Conservation (phyloP, 2,888 invertebrate genomes). For the Pemphredon lugubris region DNA sequence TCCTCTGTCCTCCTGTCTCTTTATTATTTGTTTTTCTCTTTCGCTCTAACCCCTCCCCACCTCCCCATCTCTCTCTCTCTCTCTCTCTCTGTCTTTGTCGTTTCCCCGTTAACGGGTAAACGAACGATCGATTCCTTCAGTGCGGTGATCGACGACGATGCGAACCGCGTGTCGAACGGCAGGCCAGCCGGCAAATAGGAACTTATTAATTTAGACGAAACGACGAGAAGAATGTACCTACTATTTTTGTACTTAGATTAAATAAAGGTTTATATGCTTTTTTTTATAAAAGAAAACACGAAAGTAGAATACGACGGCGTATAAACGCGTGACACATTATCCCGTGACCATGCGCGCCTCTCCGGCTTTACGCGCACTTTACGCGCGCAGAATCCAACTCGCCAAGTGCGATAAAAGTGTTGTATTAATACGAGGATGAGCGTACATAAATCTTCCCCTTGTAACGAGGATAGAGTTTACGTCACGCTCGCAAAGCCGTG, state of each 20-base stretch:
- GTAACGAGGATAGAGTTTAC: slow-evolving; percentile 4
- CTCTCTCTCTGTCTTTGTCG: background rate
- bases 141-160: slow-evolving; percentile 7
- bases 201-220: slow-evolving; percentile 66
- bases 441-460: slow-evolving; percentile 4
- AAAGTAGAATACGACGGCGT: no score
- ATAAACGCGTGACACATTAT: no score
- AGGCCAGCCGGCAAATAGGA: slow-evolving; percentile 40
- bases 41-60: background rate
- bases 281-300: slow-evolving; percentile 63
- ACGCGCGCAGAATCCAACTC: no score
- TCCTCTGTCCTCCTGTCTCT: background rate
- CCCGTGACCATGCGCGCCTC: background rate
- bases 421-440: background rate
- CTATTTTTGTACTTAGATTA: slow-evolving; percentile 78
- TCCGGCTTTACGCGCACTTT: no score
- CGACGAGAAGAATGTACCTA: slow-evolving; percentile 76
- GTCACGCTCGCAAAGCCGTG: background rate
- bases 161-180: slow-evolving; percentile 41
- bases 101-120: background rate
- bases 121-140: slow-evolving; percentile 6
- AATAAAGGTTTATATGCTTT: slow-evolving; percentile 79
- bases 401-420: no score
- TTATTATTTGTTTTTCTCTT: background rate
- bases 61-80: no score